Percentiles rank a stretch among this genome's conserved stretches.
Conservation (phyloP, 2,888 invertebrate genomes). For the Pachliopta kotzebuea region DNA sequence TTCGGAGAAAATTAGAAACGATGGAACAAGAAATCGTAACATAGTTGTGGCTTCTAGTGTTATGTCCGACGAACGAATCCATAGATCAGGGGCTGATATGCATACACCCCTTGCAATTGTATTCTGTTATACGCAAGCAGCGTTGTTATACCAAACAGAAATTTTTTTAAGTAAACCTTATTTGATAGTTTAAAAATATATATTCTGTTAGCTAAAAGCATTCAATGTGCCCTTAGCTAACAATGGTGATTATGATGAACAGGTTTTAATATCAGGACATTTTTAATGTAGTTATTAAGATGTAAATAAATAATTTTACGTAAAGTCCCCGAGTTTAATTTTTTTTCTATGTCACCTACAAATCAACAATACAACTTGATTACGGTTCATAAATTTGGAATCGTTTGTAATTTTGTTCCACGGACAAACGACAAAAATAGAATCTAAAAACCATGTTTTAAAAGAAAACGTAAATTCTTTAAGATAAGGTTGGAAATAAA, state of each 20-base stretch:
- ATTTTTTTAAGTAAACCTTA: conserved; percentile 12
- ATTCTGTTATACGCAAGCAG: not conserved
- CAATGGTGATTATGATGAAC: not conserved
- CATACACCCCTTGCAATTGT: conserved; percentile 41
- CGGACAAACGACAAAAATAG: not conserved
- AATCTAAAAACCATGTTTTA: not conserved
- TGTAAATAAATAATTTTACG: conserved; percentile 12
- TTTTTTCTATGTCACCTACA: not conserved
- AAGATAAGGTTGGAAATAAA: not conserved
- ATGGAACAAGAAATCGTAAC: conserved; percentile 72
- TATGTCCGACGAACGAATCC: conserved; percentile 80
- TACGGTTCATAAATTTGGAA: not conserved
- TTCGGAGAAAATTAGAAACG: conserved; percentile 59
- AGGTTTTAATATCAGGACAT: not conserved
- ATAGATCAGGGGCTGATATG: conserved; percentile 56
- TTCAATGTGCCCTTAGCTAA: not conserved
- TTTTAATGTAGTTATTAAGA: conserved; percentile 6
- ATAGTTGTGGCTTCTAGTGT: conserved; percentile 84
- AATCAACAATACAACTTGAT: not conserved
- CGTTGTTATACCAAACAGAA: not conserved
- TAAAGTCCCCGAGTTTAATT: not conserved
- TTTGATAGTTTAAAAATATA: not conserved
- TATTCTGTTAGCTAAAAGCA: not conserved
- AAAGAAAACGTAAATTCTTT: not conserved
- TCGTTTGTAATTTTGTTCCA: not conserved